Evolutionary conservation across 2,113 vertebrate species (phyloP), one percentile per base, ranked within the genome.

Genomic region (Rhynchomys soricoides): DNA sequence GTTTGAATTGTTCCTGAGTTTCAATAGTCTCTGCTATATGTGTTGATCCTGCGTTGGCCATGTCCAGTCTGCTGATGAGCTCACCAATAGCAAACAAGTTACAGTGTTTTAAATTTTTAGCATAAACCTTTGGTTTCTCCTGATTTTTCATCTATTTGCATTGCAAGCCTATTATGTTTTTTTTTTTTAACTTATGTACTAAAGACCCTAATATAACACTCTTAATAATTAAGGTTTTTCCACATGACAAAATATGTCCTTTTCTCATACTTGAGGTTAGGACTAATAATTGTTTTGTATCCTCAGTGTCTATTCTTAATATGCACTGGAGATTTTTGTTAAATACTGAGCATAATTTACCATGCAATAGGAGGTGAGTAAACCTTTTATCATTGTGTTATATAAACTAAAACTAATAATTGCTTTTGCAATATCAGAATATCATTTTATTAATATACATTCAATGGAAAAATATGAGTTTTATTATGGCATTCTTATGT

Each of bases 81-180:
- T 55, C 11, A 64, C 16, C 31, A 83, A 50, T 66, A 26, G 64
- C 21, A 48, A 71, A 82, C 70, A 74, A 66, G 43, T 66, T 78
- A 34, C 7, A 85, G 19, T 57, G 50, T n/a, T 93, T 93, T 93
- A 78, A 4, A 94, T 68, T 85, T 87, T 9, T 45, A 91, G 34
- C 62, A 89, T 89, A 75, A 86, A 94, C 21, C 82, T 92, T 52
- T 55, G 17, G 86, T 75, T 73, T 19, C 75, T 71, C n/a, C 78
- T 91, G 48, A 88, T 15, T 93, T 81, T 81, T 26, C 82, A 59
- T 87, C 48, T 75, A 37, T 31, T 95, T 94, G 34, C 19, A 93
- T 45, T 87, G 40, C 8, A 50, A 50, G 34, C 77, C 34, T 57
- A 29, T 34, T 55, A 77, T 55, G 55, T 92, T 57, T 89, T 94